Evolutionary conservation across 2,888 invertebrate species (phyloP).

Genomic region (Trichopria drosophilae): DNA sequence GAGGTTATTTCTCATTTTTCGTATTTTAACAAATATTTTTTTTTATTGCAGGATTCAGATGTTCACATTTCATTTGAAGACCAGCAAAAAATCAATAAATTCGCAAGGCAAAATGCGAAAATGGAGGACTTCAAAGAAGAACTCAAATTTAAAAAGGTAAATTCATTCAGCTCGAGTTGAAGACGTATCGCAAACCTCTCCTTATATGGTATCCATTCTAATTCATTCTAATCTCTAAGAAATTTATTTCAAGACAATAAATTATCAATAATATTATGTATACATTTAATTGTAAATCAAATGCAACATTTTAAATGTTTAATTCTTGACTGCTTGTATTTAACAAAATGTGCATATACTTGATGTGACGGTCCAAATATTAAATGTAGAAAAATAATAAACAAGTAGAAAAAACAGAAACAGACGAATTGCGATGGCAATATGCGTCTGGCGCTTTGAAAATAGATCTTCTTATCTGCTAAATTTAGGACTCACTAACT

Average conservation of each 20-base stretch:
- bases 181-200: constrained; percentile 27
- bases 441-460: no score
- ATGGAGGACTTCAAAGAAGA: constrained; percentile 89
- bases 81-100: constrained; percentile 96
- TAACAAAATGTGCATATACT: no score
- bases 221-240: background rate
- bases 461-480: no score
- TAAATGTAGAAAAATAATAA: no score
- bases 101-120: constrained; percentile 90
- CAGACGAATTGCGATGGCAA: no score
- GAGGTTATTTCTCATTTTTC: constrained; percentile 14
- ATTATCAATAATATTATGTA: background rate
- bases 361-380: no score
- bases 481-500: no score
- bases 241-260: background rate
- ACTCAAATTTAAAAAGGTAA: constrained; percentile 76
- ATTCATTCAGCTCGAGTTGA: constrained; percentile 1
- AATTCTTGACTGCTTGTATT: no score
- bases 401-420: no score
- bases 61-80: constrained; percentile 95
- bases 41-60: constrained; percentile 73
- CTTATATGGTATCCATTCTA: constrained; percentile 44
- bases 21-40: constrained; percentile 16
- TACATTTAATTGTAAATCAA: no score
- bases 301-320: no score